phyloP scores from a whole-genome alignment of 2,113 vertebrate species.

The Calyptommatus sinebrachiatus region DNA sequence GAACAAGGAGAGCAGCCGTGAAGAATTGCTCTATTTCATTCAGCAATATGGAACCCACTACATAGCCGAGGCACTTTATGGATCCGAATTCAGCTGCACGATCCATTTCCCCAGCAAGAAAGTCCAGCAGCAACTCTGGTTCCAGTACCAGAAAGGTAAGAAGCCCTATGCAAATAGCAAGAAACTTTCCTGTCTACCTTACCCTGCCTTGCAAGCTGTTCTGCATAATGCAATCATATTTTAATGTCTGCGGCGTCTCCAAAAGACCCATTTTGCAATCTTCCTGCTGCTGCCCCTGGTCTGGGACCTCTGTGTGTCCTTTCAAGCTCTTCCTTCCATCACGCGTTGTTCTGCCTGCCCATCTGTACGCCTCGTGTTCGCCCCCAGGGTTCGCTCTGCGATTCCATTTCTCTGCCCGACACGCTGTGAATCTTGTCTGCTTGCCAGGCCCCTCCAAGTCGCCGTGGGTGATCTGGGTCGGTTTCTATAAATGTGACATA shows the following conservation, averaged over 20 bases:
- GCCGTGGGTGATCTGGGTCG: background rate
- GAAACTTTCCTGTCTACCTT: no score
- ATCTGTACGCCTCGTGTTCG: background rate
- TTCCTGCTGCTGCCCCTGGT: background rate
- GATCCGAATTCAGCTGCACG: slow-evolving; percentile 93
- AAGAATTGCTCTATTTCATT: slow-evolving; percentile 90
- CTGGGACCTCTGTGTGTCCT: background rate
- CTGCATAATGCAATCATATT: background rate
- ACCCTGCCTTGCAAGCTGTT: accelerated
- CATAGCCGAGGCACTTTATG: slow-evolving; percentile 90
- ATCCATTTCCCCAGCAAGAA: slow-evolving; percentile 98
- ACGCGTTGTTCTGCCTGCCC: background rate
- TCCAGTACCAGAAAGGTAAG: slow-evolving; percentile 99
- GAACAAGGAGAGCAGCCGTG: slow-evolving; percentile 88
- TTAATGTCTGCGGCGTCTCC: background rate
- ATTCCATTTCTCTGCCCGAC: background rate
- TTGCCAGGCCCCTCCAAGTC: accelerated
- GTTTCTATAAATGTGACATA: slow-evolving; percentile 66
- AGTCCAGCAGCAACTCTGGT: slow-evolving; percentile 97
- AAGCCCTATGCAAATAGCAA: accelerated
- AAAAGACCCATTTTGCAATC: background rate
- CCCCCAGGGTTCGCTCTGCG: background rate
- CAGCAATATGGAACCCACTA: slow-evolving; percentile 94
- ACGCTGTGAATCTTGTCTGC: background rate
- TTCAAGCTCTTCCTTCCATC: background rate